Evolutionary conservation across 2,797 vertebrate genomes (phyloP), one percentile per base, ranked within the genome.

Genomic region (Pogoniulus pusillus): DNA sequence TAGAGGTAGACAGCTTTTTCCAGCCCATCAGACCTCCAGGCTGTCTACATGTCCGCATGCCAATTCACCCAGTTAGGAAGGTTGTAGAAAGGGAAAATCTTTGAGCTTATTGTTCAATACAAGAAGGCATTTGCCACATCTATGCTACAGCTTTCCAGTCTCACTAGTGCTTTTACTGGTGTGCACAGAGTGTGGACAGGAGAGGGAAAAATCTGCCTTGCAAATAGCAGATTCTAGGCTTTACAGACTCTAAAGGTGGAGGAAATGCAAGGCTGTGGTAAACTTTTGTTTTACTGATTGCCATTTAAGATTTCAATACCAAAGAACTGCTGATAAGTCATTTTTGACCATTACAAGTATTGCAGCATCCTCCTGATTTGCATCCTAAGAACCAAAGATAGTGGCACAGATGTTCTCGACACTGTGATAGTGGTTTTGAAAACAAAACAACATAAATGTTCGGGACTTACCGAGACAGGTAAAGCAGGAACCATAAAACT

Each of bases 391-490:
- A 53, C 19, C 60, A 71, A 73, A 77, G 72, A 65, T 4, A 29
- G 16, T 71, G 93, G 68, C 77, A 87, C 78, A 72, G 70, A 87
- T 91, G 43, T 74, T 90, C 63, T 88, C 82, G 79, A 76, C 22
- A 88, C 45, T 13, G 10, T 1, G 10, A 87, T 9, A 95, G 83
- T 9, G 6, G 34, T 65, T 74, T 89, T 74, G 70, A 94, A 89
- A 95, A 81, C 82, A 86, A 86, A 96, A 89, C 54, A 43, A 16
- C 23, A 51, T 49, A 95, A 97, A 97, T 85, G 37, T 96, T 97
- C 88, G 97, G 96, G 96, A 95, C 94, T 97, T 97, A 96, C 95
- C 96, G 16, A 93, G 81, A 47, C 11, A 76, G 47, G 72, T 30
- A 65, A 94, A 91, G 45, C 45, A 80, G 54, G 71, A 43, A 76